Evolutionary conservation across 2,113 vertebrate genomes (phyloP), one percentile per base, ranked within the genome.

Genomic region (Vombatus ursinus): DNA sequence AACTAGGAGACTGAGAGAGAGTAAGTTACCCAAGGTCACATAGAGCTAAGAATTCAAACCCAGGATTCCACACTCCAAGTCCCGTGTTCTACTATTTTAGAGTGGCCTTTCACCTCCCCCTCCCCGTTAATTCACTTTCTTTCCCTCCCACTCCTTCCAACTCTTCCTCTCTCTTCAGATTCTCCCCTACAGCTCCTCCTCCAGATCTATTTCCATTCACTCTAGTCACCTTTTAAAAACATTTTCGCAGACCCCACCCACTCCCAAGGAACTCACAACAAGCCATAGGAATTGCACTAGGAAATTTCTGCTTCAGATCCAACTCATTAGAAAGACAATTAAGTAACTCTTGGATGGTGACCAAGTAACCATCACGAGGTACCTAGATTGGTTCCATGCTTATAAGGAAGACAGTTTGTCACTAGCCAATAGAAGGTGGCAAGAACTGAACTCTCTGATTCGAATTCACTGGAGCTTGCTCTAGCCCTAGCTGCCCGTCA

Each of bases 281-380:
- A 95, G 52, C n/a, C 92, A 54, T 90, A 54, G 94, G 47, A 37
- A 90, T 52, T 92, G 92, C 52, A 49, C 54, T 94, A 95, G 95
- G 48, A 93, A 97, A 97, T 91, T 90, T 54, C 90, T 95, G 95
- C 92, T 95, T 94, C 92, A 53, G 94, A 92, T 68, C 91, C 94
- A 93, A 90, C 90, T 96, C 94, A 57, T 95, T 97, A 95, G 92
- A 95, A 92, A 96, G 93, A 95, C 93, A 95, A 92, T 52, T 90
- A 68, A 94, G 96, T 68, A 68, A 31, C 3, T 96, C 90, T 96
- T 96, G 96, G 97, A 97, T 92, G n/a, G 92, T 92, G 96, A 96
- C 91, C 95, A 95, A 96, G 48, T 9, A 54, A 91, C 90, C 92
- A 94, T 97, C 97, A 97, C 37, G 61, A 84, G 68, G 94, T 91